These are phyloP conservation scores for Elysia crispata DNA, from an alignment of 2,888 invertebrate genomes.

Conservation along the genomic window DNA sequence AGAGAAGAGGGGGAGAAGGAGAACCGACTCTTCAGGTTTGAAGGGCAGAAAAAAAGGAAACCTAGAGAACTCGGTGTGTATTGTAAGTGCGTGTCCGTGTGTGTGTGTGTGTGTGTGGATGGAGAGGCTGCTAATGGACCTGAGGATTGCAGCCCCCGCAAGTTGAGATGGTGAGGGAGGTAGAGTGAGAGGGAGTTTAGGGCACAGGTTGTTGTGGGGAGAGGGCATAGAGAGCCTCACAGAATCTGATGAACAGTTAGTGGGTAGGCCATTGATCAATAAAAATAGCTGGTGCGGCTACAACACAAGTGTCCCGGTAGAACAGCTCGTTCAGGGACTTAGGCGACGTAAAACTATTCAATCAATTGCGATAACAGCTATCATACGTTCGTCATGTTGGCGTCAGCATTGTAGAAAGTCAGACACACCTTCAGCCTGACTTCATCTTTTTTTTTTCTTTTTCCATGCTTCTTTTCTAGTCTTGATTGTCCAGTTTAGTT, in stretches of 20 bases:
- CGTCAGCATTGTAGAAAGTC: neutral
- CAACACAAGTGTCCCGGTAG: too few species aligned
- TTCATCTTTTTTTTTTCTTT: neutral
- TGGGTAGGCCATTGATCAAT: neutral
- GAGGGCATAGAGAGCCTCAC: neutral
- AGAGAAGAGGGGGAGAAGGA: neutral
- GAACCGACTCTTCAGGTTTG: neutral
- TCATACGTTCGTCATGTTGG: too few species aligned
- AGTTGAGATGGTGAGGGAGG: neutral
- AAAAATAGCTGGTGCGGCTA: neutral
- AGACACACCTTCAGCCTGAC: neutral
- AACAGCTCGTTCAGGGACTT: too few species aligned
- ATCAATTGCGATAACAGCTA: too few species aligned
- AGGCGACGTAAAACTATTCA: too few species aligned
- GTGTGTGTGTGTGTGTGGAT: neutral
- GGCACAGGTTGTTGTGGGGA: neutral
- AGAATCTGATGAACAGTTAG: neutral
- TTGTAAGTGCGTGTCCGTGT: neutral
- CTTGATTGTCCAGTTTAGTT: too few species aligned
- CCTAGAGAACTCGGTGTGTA: slow-evolving; percentile 11
- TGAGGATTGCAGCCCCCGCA: neutral
- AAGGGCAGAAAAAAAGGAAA: neutral
- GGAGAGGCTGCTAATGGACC: neutral
- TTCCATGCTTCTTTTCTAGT: neutral
- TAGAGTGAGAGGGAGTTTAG: slow-evolving; percentile 11